phyloP scores from a whole-genome alignment of 2,888 invertebrate genomes.

The Apeira syringaria region DNA sequence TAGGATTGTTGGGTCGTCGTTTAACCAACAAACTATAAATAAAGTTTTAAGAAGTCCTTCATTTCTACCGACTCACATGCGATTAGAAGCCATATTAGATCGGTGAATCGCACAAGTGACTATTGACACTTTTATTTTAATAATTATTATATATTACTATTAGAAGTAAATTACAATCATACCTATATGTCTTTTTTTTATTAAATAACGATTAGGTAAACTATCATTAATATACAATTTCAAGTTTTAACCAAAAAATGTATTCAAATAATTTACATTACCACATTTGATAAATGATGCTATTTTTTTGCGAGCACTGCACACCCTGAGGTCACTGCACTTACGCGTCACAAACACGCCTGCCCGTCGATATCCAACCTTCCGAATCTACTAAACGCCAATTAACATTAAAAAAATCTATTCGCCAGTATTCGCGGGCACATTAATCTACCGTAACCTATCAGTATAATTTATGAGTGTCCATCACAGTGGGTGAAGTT shows the following conservation, averaged over 20 bases:
- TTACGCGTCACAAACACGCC: slow-evolving; percentile 18
- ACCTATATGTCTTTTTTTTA: too few relatives aligned
- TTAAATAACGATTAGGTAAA: too few relatives aligned
- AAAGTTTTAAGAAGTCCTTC: too few relatives aligned
- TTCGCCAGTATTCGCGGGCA: slow-evolving; percentile 27
- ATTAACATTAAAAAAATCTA: slow-evolving; percentile 31
- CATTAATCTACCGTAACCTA: slow-evolving; percentile 68
- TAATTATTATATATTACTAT: too few relatives aligned
- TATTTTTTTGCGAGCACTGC: slow-evolving; percentile 16
- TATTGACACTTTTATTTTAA: too few relatives aligned
- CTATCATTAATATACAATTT: background rate
- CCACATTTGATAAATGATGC: slow-evolving; percentile 11
- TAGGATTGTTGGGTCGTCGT: too few relatives aligned
- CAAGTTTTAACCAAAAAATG: slow-evolving; percentile 1
- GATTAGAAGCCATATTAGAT: too few relatives aligned
- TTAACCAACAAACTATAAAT: too few relatives aligned
- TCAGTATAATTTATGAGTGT: slow-evolving; percentile 66
- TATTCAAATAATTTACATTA: background rate
- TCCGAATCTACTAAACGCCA: slow-evolving; percentile 26
- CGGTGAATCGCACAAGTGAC: too few relatives aligned
- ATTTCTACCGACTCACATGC: too few relatives aligned
- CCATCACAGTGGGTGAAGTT: slow-evolving; percentile 73
- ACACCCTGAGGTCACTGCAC: slow-evolving; percentile 34
- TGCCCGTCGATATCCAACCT: slow-evolving; percentile 17
- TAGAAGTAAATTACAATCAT: too few relatives aligned